Base-by-base conservation (phyloP, 1,140 invertebrate genomes). In the Eufriesea mexicana region DNA sequence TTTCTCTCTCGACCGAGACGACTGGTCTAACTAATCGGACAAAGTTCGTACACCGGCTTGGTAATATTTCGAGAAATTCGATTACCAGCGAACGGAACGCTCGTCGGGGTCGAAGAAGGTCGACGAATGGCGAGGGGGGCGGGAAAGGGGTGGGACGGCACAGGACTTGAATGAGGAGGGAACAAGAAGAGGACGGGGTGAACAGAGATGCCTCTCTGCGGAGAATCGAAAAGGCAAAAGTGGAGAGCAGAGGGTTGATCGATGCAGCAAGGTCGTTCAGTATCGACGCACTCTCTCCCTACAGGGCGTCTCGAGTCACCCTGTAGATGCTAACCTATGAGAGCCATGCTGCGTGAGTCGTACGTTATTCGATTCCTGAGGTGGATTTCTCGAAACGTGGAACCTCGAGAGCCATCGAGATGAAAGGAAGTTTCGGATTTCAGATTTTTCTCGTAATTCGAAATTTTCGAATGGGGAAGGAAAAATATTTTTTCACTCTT, bases 261-360 rank as follows among this genome's bases (percentile, higher is more conserved):
- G 89, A 91, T 91, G 84, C 75, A 73, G 66, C 90, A 91, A 90
- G 90, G 88, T 91, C 89, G 86, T 83, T 74, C 62, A 74, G 74
- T 90, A 91, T 91, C 89, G 88, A 91, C 89, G 84, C 79, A 66
- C 64, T 74, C 28, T 51, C 70, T 20, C 62, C 57, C 55, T 68
- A 67, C 66, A 61, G 83, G 70, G n/a, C 78, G 64, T 78, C 49
- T 55, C 72, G 55, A 72, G 57, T 42, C 86, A 70, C 2, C 61
- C 61, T 51, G 49, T 51, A 51, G 49, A 51, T 5, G 12, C 16
- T 51, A 35, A 35, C 35, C 35, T 35, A 35, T 4, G 35, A 35
- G 35, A 35, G 4, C 35, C 35, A 35, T 4, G 35, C 1, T 35
- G 35, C 4, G 35, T 35, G 35, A 35, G 35, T 35, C 35, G 4